Evolutionary conservation across 2,888 invertebrate species (phyloP), one percentile per base, ranked within the genome.

Genomic region (Cephus runcator): DNA sequence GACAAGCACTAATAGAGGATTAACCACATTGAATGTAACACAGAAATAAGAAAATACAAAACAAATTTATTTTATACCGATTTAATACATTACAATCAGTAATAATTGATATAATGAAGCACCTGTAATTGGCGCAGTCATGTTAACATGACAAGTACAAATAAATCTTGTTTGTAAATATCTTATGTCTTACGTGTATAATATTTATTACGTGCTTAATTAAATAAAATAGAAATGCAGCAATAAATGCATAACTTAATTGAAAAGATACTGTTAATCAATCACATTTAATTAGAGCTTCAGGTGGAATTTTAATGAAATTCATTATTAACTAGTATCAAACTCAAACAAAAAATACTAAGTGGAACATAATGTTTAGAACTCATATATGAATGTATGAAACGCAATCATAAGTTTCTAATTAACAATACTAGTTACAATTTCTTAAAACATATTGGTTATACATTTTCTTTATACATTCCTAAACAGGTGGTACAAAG

Each of bases 31-130:
- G 23, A 71, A 12, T 31, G 11, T 9, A 31, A 31, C 15, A 6
- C 34, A 12, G 71, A 34, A 12, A 36, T 77, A 77, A 56, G 69
- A 69, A 77, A 75, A 74, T 77, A 68, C 68, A 75, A 73, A 77
- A 77, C 69, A 73, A 71, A 71, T 71, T 71, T 71, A 71, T 33
- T 71, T 30, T 71, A 33, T 71, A 33, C 71, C 31, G 31, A 71
- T 71, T 71, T 23, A 34, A 71, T 71, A 31, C 68, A 73, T 73
- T 56, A 36, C 71, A 71, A 12, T 71, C 33, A 71, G 71, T 56
- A 56, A 23, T 56, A 23, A 56, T 23, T 56, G 56, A 56, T 56
- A 56, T 56, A 56, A 56, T 23, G 23, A 23, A 56, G 56, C 9
- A 56, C 56, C 23, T 56, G 56, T 56, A 56, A 23, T 23, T 23